These are phyloP conservation scores for Tiphia femorata DNA, from an alignment of 2,888 invertebrate species.

Conservation along the genomic window DNA sequence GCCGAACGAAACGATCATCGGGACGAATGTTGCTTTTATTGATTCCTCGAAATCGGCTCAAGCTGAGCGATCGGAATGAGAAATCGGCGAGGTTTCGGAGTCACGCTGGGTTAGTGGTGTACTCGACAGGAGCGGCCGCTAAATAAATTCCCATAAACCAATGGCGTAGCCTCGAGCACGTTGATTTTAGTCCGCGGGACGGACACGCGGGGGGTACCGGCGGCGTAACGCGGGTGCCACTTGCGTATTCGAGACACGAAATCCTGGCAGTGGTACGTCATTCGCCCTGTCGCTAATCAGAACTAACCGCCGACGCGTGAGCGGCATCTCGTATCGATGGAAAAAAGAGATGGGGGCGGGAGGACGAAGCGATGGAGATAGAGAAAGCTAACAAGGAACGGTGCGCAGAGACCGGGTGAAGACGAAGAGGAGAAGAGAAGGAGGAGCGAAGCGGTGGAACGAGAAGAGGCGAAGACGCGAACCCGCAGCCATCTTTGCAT, in stretches of 20 bases:
- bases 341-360: conserved; percentile 41
- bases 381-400: conserved; percentile 24
- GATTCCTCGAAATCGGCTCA: no score
- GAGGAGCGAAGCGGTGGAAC: conserved; percentile 8
- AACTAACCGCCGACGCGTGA: conserved; percentile 68
- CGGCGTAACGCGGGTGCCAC: conserved; percentile 20
- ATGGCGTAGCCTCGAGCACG: conserved; percentile 25
- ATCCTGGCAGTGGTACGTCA: conserved; percentile 67
- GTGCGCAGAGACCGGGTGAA: conserved; percentile 13
- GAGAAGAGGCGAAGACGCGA: conserved; percentile 26
- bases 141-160: conserved; percentile 49
- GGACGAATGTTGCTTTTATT: no score
- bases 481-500: conserved; percentile 58
- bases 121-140: no score
- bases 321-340: conserved; percentile 50
- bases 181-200: conserved; percentile 15
- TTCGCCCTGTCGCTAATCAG: conserved; percentile 68
- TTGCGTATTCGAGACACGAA: conserved; percentile 65
- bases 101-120: no score
- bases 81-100: no score
- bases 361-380: conserved; percentile 22
- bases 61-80: no score
- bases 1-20: no score
- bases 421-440: background rate
- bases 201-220: background rate